Base-by-base conservation (phyloP, 2,888 invertebrate genomes). In the Bhutanitis thaidina region DNA sequence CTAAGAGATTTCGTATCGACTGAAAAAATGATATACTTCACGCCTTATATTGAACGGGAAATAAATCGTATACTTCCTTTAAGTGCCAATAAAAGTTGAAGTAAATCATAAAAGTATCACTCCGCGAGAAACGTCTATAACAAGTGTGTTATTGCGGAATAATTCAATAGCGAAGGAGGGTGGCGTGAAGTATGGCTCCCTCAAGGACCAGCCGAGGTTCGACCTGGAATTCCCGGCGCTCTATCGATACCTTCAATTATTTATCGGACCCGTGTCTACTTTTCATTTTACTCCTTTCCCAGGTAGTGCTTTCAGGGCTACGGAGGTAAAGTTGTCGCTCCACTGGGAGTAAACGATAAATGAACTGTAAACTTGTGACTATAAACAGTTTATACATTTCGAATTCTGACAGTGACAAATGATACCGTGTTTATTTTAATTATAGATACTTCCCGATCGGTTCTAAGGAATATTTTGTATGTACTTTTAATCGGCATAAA, bases 71-170 rank as follows among this genome's bases (percentile, higher is more conserved):
- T 87, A 87, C 85, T 86, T 83, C 83, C 85, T 85, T 82, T 89
- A 89, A 88, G 88, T 87, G 86, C 88, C 88, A 89, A 89, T 89
- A 89, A 89, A 89, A 89, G 82, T 88, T 83, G 85, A 72, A 87
- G 87, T 88, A 89, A 89, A 89, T 89, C 88, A 88, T 88, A 89
- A 86, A 88, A 87, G 88, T 88, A 88, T 88, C 87, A 88, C 83
- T 86, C 83, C 74, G 71, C 76, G 75, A 79, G 81, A 86, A 87
- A 85, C 74, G 88, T 88, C 87, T 86, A 85, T 87, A 89, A 88
- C 88, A 86, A 86, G 87, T 87, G 84, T 87, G 87, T 89, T 89
- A 89, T 89, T 86, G 85, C 82, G 67, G 84, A 89, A 89, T 89
- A 89, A 89, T 89, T 89, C 88, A 89, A 84, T 79, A 83, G 83